Conservation (phyloP, 2,888 invertebrate genomes). For the Andrena bucephala region DNA sequence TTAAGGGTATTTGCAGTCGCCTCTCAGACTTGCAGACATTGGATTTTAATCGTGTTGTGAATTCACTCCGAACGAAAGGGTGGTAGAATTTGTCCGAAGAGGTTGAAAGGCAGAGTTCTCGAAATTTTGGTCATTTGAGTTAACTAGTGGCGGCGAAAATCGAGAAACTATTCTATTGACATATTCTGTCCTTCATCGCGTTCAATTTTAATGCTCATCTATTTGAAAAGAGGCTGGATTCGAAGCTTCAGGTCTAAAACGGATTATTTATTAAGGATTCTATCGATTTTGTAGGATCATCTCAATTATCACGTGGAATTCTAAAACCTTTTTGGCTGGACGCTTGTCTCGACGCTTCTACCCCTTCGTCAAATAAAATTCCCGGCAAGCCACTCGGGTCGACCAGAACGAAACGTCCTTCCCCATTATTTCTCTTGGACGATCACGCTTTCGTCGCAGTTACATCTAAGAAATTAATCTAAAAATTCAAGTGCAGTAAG, state of each 20-base stretch:
- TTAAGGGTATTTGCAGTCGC: background rate
- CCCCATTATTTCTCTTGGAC: conserved; percentile 22
- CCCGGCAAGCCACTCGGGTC: background rate
- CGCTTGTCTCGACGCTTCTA: background rate
- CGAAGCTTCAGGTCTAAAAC: no score
- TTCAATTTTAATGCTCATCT: no score
- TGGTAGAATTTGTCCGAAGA: background rate
- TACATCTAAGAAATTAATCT: conserved; percentile 45
- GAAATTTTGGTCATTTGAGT: background rate
- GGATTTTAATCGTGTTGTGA: background rate
- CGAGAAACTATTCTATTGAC: no score
- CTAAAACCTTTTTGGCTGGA: conserved; percentile 4
- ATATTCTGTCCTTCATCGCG: no score
- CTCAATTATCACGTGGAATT: no score
- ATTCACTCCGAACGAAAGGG: background rate
- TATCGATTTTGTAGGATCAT: no score
- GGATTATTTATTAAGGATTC: no score
- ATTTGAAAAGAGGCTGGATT: no score
- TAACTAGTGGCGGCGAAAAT: no score
- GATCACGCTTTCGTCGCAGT: conserved; percentile 30
- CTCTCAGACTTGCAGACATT: background rate
- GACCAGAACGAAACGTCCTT: conserved; percentile 54
- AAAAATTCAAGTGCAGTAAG: conserved; percentile 51
- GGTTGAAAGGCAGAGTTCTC: background rate
- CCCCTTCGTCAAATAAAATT: background rate